These are phyloP conservation scores for Aurelia sp. DNA, from an alignment of 30 jellyfish, hydroid and myxozoan species.

Conservation along the genomic window DNA sequence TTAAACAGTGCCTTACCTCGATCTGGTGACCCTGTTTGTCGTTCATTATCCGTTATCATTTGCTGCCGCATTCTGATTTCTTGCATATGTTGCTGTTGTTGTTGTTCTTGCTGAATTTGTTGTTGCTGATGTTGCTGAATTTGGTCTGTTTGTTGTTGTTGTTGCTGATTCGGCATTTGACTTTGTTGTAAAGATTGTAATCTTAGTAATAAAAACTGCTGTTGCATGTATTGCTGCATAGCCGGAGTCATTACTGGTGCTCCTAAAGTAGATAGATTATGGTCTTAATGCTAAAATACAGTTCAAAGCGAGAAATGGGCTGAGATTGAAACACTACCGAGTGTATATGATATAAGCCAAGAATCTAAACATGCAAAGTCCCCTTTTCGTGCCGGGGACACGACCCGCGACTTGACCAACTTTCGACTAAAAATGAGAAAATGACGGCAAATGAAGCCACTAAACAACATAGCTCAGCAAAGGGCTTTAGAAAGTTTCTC, in stretches of 20 bases:
- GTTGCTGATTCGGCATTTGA: conserved; percentile 17
- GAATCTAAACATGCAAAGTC: too few relatives aligned
- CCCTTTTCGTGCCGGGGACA: too few relatives aligned
- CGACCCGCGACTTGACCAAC: too few relatives aligned
- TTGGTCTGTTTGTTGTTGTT: background rate
- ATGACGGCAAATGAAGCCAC: too few relatives aligned
- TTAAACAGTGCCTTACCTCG: conserved; percentile 17
- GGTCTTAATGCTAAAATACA: too few relatives aligned
- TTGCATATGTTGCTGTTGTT: conserved; percentile 44
- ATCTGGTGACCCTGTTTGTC: conserved; percentile 33
- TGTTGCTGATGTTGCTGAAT: conserved; percentile 16
- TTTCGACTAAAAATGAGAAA: too few relatives aligned
- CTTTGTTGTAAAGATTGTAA: conserved; percentile 36
- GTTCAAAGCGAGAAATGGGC: too few relatives aligned
- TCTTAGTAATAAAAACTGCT: conserved; percentile 4
- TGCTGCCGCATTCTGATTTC: conserved; percentile 50
- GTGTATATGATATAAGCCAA: too few relatives aligned
- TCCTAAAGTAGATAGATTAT: background rate
- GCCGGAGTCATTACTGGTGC: conserved; percentile 26
- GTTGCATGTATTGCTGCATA: conserved; percentile 34
- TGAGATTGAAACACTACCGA: too few relatives aligned
- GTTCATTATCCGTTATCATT: conserved; percentile 17
- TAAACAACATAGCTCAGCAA: too few relatives aligned
- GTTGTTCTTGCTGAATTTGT: conserved; percentile 58
- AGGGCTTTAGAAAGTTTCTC: too few relatives aligned